Evolutionary conservation across 2,797 vertebrate species (phyloP).

Genomic region (Aplochiton taeniatus): DNA sequence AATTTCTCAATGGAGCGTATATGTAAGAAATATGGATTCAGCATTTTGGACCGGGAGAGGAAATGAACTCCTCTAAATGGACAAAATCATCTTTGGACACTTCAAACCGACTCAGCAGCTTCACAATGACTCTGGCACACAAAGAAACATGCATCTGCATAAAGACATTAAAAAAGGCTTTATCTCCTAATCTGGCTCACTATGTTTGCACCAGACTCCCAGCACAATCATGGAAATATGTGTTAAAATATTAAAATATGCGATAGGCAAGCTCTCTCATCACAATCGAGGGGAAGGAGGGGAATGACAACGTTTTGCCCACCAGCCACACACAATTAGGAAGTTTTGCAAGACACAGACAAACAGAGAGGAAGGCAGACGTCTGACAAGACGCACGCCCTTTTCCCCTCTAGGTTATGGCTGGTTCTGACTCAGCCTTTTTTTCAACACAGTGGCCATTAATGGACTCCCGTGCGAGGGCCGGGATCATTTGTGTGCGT

Average conservation of each 20-base stretch:
- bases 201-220: slow-evolving; percentile 50
- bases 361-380: slow-evolving; percentile 32
- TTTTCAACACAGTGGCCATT: slow-evolving; percentile 40
- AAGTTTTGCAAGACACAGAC: slow-evolving; percentile 37
- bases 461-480: slow-evolving; percentile 17
- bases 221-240: slow-evolving; percentile 50
- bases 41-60: slow-evolving; percentile 38
- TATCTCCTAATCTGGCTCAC: slow-evolving; percentile 54
- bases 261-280: slow-evolving; percentile 48
- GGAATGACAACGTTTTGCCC: slow-evolving; percentile 51
- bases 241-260: slow-evolving; percentile 66
- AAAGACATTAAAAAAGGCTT: slow-evolving; percentile 23
- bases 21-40: slow-evolving; percentile 29
- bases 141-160: slow-evolving; percentile 1
- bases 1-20: slow-evolving; percentile 20
- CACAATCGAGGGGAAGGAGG: slow-evolving; percentile 45
- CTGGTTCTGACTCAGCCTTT: slow-evolving; percentile 11
- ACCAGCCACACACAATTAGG: slow-evolving; percentile 61
- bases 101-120: slow-evolving; percentile 64
- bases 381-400: slow-evolving; percentile 37
- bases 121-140: slow-evolving; percentile 47
- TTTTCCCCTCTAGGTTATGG: slow-evolving; percentile 32
- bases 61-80: slow-evolving; percentile 43
- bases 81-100: slow-evolving; percentile 46
- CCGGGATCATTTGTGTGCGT: slow-evolving; percentile 5